Conservation (phyloP, 2,113 vertebrate species). For the Platysteira castanea region DNA sequence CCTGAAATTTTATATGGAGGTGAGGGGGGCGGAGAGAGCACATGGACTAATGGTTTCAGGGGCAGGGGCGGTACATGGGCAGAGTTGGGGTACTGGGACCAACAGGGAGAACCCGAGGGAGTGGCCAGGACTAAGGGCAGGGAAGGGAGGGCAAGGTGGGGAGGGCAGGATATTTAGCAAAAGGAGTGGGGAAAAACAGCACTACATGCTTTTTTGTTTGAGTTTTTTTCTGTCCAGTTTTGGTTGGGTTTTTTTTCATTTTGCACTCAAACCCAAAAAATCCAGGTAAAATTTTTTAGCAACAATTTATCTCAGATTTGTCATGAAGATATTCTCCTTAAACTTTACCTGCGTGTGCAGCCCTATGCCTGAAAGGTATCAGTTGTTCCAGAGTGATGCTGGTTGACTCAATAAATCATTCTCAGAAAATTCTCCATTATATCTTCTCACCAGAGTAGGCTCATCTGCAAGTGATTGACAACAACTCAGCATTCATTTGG, state of each 20-base stretch:
- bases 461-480: conserved; percentile 56
- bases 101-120: no score
- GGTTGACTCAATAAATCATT: background rate
- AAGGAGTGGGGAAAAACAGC: no score
- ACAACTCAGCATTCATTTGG: conserved; percentile 21
- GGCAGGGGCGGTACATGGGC: no score
- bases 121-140: no score
- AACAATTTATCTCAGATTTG: background rate
- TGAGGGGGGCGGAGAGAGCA: no score
- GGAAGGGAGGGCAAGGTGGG: no score
- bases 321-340: background rate
- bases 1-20: no score
- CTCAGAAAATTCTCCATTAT: background rate
- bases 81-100: no score
- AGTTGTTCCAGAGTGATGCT: background rate
- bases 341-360: background rate
- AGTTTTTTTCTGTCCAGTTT: background rate
- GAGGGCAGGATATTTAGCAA: no score
- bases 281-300: background rate
- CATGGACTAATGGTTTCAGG: no score
- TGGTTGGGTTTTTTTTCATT: background rate
- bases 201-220: no score
- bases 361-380: background rate
- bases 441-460: background rate
- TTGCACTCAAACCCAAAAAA: background rate